These are phyloP conservation scores for Melitaea cinxia DNA, from an alignment of 1,140 invertebrate species.

Conservation along the genomic window DNA sequence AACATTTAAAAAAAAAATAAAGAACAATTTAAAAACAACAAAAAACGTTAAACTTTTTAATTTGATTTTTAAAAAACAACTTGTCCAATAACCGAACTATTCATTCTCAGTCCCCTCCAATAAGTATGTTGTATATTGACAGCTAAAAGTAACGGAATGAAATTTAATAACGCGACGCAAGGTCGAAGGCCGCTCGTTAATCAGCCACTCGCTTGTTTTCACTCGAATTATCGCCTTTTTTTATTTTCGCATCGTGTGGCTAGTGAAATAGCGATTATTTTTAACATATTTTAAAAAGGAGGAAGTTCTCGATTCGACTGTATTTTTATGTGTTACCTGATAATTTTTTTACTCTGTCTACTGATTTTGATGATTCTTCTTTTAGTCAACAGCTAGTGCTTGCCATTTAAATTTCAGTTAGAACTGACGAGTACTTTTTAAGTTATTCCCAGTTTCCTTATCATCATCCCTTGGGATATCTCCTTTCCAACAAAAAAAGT, in stretches of 20 bases:
- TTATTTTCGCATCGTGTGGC: conserved; percentile 35
- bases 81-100: conserved; percentile 10
- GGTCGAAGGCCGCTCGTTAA: conserved; percentile 42
- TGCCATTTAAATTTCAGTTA: too few species aligned
- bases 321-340: too few species aligned
- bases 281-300: too few species aligned
- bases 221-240: conserved; percentile 51
- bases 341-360: too few species aligned
- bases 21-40: background rate
- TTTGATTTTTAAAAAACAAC: background rate
- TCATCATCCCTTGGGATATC: too few species aligned
- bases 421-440: too few species aligned
- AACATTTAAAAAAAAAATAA: too few species aligned
- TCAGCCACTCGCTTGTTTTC: conserved; percentile 61
- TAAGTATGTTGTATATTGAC: conserved; percentile 14
- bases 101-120: conserved; percentile 7
- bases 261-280: conserved; percentile 21
- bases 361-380: too few species aligned
- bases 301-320: too few species aligned
- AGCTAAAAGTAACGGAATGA: conserved; percentile 32
- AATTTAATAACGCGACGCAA: conserved; percentile 44
- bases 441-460: too few species aligned
- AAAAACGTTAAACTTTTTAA: background rate
- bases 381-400: too few species aligned
- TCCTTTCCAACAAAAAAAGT: too few species aligned